phyloP scores from a whole-genome alignment of 2,888 invertebrate genomes.

The Apamea anceps region DNA sequence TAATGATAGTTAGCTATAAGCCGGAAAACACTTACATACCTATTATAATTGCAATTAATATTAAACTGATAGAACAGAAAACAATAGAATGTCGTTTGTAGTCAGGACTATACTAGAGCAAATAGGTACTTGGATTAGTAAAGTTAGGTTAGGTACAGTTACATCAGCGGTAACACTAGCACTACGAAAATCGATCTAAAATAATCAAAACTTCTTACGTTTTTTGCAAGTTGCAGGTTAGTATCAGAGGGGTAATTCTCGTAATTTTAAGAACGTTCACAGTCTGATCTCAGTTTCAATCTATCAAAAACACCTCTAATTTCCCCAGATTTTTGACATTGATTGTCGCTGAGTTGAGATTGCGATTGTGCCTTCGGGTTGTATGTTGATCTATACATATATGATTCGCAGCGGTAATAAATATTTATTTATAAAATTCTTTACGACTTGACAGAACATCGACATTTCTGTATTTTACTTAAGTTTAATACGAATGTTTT shows the following conservation, averaged over 20 bases:
- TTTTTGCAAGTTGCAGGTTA: too few relatives aligned
- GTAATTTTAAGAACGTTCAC: too few relatives aligned
- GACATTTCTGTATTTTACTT: neutral
- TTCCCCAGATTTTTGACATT: too few relatives aligned
- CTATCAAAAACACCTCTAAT: too few relatives aligned
- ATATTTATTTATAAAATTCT: neutral
- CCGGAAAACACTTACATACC: neutral
- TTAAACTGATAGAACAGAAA: neutral
- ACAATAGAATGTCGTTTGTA: neutral
- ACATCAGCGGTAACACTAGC: neutral
- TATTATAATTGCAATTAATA: slow-evolving; percentile 12
- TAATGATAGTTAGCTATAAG: neutral
- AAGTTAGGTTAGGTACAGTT: neutral
- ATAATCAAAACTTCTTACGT: too few relatives aligned
- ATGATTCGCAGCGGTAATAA: too few relatives aligned
- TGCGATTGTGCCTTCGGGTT: too few relatives aligned
- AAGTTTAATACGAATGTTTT: neutral
- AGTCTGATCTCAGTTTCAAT: too few relatives aligned
- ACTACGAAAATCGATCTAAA: neutral
- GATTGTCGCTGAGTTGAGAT: too few relatives aligned
- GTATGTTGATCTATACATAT: too few relatives aligned
- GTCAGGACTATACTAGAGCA: neutral
- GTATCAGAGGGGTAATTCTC: too few relatives aligned
- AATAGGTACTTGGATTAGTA: neutral
- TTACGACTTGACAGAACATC: neutral